Conservation (phyloP, 2,113 vertebrate genomes). For the Cavia porcellus region DNA sequence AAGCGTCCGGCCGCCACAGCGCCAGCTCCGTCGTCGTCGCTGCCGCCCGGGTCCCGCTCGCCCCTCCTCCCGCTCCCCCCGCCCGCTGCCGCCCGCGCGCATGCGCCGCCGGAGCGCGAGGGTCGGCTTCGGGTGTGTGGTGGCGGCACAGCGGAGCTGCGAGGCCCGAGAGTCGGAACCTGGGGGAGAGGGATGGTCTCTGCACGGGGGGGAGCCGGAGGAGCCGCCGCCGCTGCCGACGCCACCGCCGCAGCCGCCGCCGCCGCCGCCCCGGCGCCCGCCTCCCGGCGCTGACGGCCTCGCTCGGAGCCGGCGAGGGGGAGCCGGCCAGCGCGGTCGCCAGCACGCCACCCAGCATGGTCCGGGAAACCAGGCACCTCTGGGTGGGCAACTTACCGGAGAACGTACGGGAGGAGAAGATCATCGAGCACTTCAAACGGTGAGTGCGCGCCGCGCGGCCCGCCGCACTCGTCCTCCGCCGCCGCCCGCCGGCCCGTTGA, state of each 20-base stretch:
- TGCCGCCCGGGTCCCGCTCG: conserved; percentile 71
- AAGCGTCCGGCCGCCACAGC: conserved; percentile 80
- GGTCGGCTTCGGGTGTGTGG: conserved; percentile 84
- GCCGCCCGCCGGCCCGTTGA: conserved; percentile 63
- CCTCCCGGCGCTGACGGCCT: conserved; percentile 83
- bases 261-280: conserved; percentile 83
- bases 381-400: conserved; percentile 99
- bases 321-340: conserved; percentile 80
- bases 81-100: conserved; percentile 79
- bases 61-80: conserved; percentile 84
- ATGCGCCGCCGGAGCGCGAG: conserved; percentile 83
- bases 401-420: conserved; percentile 99
- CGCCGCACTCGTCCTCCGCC: conserved; percentile 38
- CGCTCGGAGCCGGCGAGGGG: conserved; percentile 82
- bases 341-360: conserved; percentile 95
- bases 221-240: conserved; percentile 90
- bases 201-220: conserved; percentile 82
- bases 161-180: conserved; percentile 86
- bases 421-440: conserved; percentile 99
- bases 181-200: conserved; percentile 90
- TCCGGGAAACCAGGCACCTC: conserved; percentile 99
- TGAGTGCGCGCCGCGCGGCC: conserved; percentile 89
- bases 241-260: conserved; percentile 85
- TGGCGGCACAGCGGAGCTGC: conserved; percentile 84
- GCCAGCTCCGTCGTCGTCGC: conserved; percentile 76